Evolutionary conservation across 2,888 invertebrate genomes (phyloP), one percentile per base, ranked within the genome.

Genomic region (Eurytoma californica): DNA sequence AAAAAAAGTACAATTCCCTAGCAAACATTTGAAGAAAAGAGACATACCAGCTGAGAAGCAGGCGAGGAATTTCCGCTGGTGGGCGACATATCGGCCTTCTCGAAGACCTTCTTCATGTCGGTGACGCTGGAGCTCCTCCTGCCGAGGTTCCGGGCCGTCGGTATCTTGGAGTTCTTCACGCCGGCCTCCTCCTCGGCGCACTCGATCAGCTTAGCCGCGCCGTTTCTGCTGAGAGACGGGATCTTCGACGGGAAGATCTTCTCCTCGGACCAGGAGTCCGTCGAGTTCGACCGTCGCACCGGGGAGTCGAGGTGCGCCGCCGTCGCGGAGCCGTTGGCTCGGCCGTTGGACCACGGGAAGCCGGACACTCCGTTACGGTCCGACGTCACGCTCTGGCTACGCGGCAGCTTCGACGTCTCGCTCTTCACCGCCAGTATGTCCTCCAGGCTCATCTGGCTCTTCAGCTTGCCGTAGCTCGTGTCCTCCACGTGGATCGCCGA

Each of bases 31-130:
- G 39, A 5, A 7, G 0, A 39, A 39, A 7, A 39, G 7, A 5
- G 39, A 0, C 39, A 5, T 39, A 80, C 79, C 69, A 61, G 18
- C n/a, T 68, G 78, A 61, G 58, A 55, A 13, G 55, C 72, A 12
- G 79, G 79, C 16, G 76, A 63, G 1, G 61, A 68, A 0, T 72
- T 67, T 16, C 77, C 82, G 39, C 76, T 81, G 2, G 63, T 49
- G 3, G 66, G 18, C 18, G 12, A 51, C 20, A 24, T 39, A 16
- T 91, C 91, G 2, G 88, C 86, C 82, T 91, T 91, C 81, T 94
- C 93, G 83, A 94, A 92, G 61, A 92, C 93, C 83, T 92, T 92
- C 79, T 92, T 91, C 83, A 93, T 92, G 84, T 93, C 93, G 73
- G 92, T 93, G 1, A 93, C 93, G 77, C 91, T 91, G 61, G 90